Conservation (phyloP, 2,113 vertebrate genomes). For the Aegithalos caudatus region DNA sequence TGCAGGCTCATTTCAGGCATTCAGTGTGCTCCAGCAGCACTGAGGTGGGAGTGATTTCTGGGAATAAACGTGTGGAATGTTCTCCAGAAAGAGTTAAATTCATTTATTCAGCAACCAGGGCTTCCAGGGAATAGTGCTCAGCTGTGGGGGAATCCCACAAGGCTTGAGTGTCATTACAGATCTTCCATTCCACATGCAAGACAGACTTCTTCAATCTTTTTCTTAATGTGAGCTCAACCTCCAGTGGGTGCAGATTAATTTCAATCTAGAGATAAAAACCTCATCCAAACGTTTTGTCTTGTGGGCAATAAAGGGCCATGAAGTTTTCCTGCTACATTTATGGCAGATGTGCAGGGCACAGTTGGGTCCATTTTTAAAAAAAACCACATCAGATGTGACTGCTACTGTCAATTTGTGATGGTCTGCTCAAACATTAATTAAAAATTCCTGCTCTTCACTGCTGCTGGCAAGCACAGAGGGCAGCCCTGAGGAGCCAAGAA, state of each 20-base stretch:
- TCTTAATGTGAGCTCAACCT: background rate
- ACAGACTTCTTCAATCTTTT: background rate
- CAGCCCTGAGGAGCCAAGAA: background rate
- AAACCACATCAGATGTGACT: background rate
- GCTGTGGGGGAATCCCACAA: background rate
- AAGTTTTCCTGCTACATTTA: background rate
- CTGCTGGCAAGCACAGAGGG: background rate
- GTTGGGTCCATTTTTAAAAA: background rate
- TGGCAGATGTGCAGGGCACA: background rate
- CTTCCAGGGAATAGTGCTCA: background rate
- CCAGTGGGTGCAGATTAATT: background rate
- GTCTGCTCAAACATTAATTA: background rate
- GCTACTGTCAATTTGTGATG: background rate
- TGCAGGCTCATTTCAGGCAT: background rate
- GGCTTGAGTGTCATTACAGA: background rate
- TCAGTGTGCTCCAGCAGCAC: background rate
- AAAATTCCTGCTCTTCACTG: background rate
- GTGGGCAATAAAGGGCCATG: background rate
- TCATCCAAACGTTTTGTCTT: background rate
- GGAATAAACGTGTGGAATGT: background rate
- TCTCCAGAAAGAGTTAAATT: background rate
- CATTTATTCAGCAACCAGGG: background rate
- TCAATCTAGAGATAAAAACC: background rate
- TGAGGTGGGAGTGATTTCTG: background rate
- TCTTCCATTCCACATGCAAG: background rate